Evolutionary conservation across 2,888 invertebrate genomes (phyloP), one percentile per base, ranked within the genome.

Genomic region (Orthonevra nobilis): DNA sequence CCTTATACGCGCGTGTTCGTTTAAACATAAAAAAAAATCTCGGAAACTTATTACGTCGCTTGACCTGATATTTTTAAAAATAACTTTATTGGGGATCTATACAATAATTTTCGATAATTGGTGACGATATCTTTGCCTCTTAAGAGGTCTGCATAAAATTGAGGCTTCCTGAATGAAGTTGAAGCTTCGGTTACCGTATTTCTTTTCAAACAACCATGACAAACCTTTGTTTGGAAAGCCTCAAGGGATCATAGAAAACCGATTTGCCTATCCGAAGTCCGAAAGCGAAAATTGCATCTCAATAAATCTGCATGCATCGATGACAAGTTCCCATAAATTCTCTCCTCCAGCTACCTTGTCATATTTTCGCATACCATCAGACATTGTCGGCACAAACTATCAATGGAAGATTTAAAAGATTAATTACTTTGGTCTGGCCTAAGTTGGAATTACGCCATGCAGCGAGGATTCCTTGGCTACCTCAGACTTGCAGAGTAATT

Each of bases 381-480:
- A 54, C 19, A 44, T 20, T 30, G 44, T 19, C 36, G 20, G 38
- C 48, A 48, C 19, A 72, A 12, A 50, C 60, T 38, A 61, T 40
- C 54, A 60, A 40, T 60, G 44, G 74, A 46, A 52, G 44, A 60
- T 54, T 54, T 10, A 46, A 44, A 61, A 60, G 69, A 74, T 69
- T 68, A 74, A 68, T 74, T 54, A 26, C 60, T 19, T 32, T 17
- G 32, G 52, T 30, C 23, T 52, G 38, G 50, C 68, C 69, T 54
- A 19, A 58, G 52, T 66, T 66, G 58, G 30, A 10, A 58, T 56
- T 56, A 12, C 66, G 56, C 36, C 44, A 66, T 12, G 9, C 14
- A 52, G 28, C 7, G 9, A 63, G 52, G 36, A 32, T 36, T 42
- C 28, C 26, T 30, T 7, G 6, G 46, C 5, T 48, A n/a, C n/a